Percentiles rank a stretch among this genome's conserved stretches.
Conservation (phyloP, 2,888 invertebrate species). For the Archips crataeganus region DNA sequence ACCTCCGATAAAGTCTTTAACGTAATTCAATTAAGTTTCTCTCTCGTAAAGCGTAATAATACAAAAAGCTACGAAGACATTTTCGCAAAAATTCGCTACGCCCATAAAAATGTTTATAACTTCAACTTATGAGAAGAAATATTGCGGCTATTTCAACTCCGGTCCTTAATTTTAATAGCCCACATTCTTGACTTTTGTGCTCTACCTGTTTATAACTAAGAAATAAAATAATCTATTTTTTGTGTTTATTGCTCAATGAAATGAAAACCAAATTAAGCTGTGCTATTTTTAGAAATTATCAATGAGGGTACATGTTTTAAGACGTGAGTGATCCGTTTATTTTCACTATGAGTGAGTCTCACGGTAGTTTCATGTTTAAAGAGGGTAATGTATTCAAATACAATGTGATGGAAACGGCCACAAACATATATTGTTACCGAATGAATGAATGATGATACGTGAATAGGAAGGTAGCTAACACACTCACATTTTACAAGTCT, state of each 20-base stretch:
- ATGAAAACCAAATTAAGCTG: too few relatives aligned
- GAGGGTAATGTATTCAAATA: too few relatives aligned
- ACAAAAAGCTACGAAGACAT: conserved; percentile 29
- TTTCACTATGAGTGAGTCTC: too few relatives aligned
- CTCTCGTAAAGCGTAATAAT: conserved; percentile 15
- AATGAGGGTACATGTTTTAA: too few relatives aligned
- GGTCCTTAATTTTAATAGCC: conserved; percentile 52
- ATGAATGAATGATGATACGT: too few relatives aligned
- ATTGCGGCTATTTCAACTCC: conserved; percentile 57
- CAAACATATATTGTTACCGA: too few relatives aligned
- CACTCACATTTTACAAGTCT: too few relatives aligned
- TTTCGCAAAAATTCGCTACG: conserved; percentile 53
- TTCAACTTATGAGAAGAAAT: conserved; percentile 61
- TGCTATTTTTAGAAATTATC: too few relatives aligned
- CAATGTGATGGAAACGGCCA: too few relatives aligned
- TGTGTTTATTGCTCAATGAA: background rate
- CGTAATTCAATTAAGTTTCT: conserved; percentile 36
- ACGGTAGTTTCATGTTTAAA: too few relatives aligned
- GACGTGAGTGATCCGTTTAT: too few relatives aligned
- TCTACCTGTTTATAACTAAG: background rate
- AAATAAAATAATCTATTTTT: background rate
- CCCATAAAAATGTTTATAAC: conserved; percentile 64
- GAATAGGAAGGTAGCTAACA: too few relatives aligned
- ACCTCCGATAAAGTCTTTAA: conserved; percentile 18
- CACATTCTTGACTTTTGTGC: conserved; percentile 45